Conservation (phyloP, 2,113 vertebrate species). For the Sterrhoptilus dennistouni region DNA sequence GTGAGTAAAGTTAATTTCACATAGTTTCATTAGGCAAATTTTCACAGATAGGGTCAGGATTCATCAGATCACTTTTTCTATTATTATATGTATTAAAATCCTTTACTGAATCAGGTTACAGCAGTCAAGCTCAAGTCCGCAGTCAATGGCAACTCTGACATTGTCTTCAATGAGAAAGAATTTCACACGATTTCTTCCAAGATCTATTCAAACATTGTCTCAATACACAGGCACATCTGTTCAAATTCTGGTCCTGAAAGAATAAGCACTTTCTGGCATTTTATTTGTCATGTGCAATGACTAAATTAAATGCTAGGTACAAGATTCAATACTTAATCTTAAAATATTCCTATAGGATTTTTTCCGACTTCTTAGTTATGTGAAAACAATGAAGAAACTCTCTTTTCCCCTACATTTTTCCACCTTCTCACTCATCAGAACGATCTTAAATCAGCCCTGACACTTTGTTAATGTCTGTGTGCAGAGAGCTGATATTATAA, state of each 20-base stretch:
- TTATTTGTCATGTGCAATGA: background rate
- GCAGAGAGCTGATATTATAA: background rate
- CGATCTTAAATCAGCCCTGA: background rate
- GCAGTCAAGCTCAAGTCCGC: background rate
- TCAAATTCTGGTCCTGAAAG: background rate
- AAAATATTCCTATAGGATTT: background rate
- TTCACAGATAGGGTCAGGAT: background rate
- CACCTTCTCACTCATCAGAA: background rate
- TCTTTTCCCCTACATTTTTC: background rate
- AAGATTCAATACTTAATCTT: background rate
- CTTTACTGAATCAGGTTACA: background rate
- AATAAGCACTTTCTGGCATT: background rate
- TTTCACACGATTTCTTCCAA: background rate
- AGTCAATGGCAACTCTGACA: background rate
- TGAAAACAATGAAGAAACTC: background rate
- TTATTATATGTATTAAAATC: background rate
- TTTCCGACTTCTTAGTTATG: background rate
- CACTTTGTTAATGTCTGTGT: background rate
- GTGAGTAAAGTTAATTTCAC: constrained; percentile 54
- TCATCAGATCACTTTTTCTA: background rate
- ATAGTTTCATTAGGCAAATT: constrained; percentile 46
- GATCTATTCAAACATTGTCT: background rate
- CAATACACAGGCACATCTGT: background rate
- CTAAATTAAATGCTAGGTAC: background rate
- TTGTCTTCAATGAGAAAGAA: background rate